These are phyloP conservation scores for Addax nasomaculatus DNA, from an alignment of 2,113 vertebrate species.

Conservation along the genomic window DNA sequence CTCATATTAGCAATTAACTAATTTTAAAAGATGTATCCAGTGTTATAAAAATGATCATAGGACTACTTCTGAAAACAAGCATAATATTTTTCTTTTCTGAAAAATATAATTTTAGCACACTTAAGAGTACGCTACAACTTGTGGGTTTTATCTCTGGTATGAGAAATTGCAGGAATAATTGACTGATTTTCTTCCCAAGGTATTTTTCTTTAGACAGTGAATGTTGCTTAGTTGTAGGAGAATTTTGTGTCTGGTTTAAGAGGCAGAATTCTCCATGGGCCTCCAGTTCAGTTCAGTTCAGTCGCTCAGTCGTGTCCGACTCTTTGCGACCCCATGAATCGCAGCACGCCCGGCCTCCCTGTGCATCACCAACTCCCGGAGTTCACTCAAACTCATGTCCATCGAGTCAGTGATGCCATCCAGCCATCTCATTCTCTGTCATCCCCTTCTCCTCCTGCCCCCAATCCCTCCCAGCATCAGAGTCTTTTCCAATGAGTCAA, in stretches of 20 bases:
- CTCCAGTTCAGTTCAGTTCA: not conserved
- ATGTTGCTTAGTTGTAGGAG: not conserved
- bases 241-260: not conserved
- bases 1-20: not conserved
- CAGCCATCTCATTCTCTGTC: not conserved
- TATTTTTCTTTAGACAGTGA: not conserved
- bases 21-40: not conserved
- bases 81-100: not conserved
- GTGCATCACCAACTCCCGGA: not conserved
- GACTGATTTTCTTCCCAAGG: not conserved
- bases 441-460: not conserved
- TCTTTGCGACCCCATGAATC: not conserved
- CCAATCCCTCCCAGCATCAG: too few species aligned
- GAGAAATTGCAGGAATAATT: not conserved
- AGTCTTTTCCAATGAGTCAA: too few species aligned
- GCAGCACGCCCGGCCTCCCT: accelerated
- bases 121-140: not conserved
- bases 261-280: not conserved
- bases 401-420: not conserved
- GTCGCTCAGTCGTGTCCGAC: not conserved
- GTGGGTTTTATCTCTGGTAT: not conserved
- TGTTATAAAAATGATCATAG: not conserved
- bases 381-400: not conserved
- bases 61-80: not conserved
- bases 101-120: not conserved